phyloP scores from a whole-genome alignment of 2,888 invertebrate species.

The Strigamia crassipes region DNA sequence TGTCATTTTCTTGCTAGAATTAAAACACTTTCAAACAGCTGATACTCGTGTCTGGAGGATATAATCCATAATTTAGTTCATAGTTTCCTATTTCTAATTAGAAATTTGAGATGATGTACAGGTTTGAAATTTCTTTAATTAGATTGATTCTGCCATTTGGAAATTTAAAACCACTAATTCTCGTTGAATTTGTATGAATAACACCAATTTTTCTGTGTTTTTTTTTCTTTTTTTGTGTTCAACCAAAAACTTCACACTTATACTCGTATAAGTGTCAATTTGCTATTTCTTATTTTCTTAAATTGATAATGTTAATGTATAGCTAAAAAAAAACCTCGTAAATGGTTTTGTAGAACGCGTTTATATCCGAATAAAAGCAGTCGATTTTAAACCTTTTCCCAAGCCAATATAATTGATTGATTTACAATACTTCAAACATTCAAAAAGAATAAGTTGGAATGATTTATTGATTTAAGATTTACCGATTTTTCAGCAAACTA shows the following conservation, averaged over 20 bases:
- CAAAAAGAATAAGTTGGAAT: neutral
- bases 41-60: slow-evolving; percentile 32
- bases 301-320: too few species aligned
- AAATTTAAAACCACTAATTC: neutral
- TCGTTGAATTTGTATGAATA: too few species aligned
- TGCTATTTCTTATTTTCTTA: too few species aligned
- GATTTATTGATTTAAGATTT: slow-evolving; percentile 34
- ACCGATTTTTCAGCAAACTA: slow-evolving; percentile 5
- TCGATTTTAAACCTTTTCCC: neutral
- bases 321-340: too few species aligned
- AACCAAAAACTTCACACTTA: too few species aligned
- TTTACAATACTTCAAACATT: neutral
- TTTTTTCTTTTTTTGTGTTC: too few species aligned
- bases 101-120: slow-evolving; percentile 6
- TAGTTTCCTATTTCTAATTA: slow-evolving; percentile 40
- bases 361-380: neutral
- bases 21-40: slow-evolving; percentile 27
- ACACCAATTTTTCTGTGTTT: too few species aligned
- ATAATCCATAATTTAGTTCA: slow-evolving; percentile 32
- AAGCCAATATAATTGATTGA: neutral
- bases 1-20: slow-evolving; percentile 36
- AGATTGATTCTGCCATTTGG: slow-evolving; percentile 4
- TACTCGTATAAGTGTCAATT: too few species aligned
- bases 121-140: slow-evolving; percentile 36
- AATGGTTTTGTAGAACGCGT: neutral